Percentiles rank a stretch among this genome's conserved stretches.
These are phyloP conservation scores for Tigriopus japonicus DNA, from an alignment of 1,140 invertebrate species.

Conservation along the genomic window DNA sequence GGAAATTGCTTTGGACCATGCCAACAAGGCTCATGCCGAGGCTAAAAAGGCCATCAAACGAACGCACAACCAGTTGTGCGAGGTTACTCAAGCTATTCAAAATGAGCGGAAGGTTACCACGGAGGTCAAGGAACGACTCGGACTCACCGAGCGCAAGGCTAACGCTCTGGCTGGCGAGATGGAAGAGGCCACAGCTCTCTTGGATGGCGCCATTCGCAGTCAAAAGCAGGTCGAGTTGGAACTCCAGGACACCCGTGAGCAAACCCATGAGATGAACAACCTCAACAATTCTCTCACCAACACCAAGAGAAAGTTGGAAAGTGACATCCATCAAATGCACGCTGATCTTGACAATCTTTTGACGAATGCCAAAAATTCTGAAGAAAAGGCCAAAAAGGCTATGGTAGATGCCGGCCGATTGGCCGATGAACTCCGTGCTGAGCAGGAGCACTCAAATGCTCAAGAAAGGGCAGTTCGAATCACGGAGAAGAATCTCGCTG, in stretches of 20 bases:
- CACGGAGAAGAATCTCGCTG: constrained; percentile 31
- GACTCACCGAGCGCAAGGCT: constrained; percentile 35
- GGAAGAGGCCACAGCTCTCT: constrained; percentile 32
- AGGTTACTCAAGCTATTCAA: constrained; percentile 38
- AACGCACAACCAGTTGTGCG: constrained; percentile 36
- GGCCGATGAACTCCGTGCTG: constrained; percentile 39
- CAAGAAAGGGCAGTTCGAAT: constrained; percentile 39
- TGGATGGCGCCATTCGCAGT: constrained; percentile 34
- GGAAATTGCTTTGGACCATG: constrained; percentile 32
- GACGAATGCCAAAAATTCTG: constrained; percentile 30
- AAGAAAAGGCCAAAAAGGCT: constrained; percentile 34
- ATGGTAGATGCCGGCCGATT: constrained; percentile 32
- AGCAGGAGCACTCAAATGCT: constrained; percentile 39
- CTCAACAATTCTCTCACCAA: constrained; percentile 76
- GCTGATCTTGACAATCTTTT: constrained; percentile 28
- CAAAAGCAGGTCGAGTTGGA: constrained; percentile 60
- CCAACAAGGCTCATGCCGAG: constrained; percentile 32
- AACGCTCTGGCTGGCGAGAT: constrained; percentile 31
- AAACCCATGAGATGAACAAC: constrained; percentile 83
- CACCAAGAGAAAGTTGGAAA: constrained; percentile 96
- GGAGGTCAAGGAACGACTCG: constrained; percentile 42
- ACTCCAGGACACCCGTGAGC: constrained; percentile 86
- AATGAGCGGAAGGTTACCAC: constrained; percentile 37
- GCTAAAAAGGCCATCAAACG: constrained; percentile 42
- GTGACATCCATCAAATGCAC: constrained; percentile 51